A percentile compares a stretch with the other conserved stretches of the same genome.
Conservation (phyloP, 2,888 invertebrate species). For the Perizoma flavofasciatum region DNA sequence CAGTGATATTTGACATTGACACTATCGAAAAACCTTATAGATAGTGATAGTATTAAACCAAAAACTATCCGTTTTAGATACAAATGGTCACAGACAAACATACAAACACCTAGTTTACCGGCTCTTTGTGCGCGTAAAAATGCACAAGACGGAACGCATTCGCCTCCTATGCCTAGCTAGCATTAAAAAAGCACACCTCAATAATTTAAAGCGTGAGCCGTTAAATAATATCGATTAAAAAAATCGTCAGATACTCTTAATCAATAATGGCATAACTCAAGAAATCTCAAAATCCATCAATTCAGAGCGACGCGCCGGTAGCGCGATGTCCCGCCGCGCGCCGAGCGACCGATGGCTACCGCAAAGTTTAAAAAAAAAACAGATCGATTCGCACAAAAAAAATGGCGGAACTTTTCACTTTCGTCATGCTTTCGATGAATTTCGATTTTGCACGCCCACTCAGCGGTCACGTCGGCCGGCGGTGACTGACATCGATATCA, state of each 20-base stretch:
- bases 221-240: too few species aligned
- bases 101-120: too few species aligned
- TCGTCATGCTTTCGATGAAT: conserved; percentile 53
- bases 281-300: conserved; percentile 61
- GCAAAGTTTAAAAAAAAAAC: conserved; percentile 49
- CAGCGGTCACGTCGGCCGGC: conserved; percentile 39
- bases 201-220: too few species aligned
- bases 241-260: conserved; percentile 8
- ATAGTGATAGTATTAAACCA: too few species aligned
- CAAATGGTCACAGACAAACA: too few species aligned
- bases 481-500: conserved; percentile 28
- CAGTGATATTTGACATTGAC: too few species aligned
- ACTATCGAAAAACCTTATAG: too few species aligned
- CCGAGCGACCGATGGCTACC: conserved; percentile 53
- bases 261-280: conserved; percentile 35
- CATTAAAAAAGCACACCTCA: background rate
- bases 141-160: background rate
- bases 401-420: conserved; percentile 63
- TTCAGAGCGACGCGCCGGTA: conserved; percentile 45
- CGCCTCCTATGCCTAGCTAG: background rate
- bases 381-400: conserved; percentile 70
- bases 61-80: too few species aligned
- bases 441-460: conserved; percentile 74
- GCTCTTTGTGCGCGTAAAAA: too few species aligned
- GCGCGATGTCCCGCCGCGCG: conserved; percentile 64